Base-by-base conservation (phyloP, 1,140 invertebrate genomes). In the Nautilus pompilius region DNA sequence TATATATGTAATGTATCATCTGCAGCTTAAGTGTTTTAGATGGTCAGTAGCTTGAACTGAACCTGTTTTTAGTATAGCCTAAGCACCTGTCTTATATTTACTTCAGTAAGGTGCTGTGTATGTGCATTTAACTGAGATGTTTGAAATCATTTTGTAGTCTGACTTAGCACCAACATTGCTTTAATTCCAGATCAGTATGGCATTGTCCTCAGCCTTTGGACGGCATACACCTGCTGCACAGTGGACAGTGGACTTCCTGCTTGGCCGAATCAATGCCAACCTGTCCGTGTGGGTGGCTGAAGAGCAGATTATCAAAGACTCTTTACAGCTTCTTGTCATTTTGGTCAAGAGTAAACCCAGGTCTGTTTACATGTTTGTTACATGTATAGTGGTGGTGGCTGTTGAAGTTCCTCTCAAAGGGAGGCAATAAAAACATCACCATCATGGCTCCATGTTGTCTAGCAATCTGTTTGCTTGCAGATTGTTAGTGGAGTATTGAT, bases 211-310 rank as follows among this genome's bases (percentile, higher is more conserved):
- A 41, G 86, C 87, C 10, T 90, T 90, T 82, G 88, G 89, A 8
- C 80, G 82, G 26, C 85, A 88, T 63, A 86, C 86, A 30, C 84
- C 86, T 26, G 85, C 86, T 41, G 86, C 85, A 8, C 74, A 80
- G 22, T 89, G 88, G 87, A 84, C 84, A 2, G 73, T 88, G 20
- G 86, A 87, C 69, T 89, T 87, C 73, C 74, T 91, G 3, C 67
- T 91, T 13, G 84, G 86, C 20, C 88, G 88, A 76, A 80, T 90
- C 20, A 78, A 87, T 46, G 83, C 82, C 13, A 89, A 88, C 69
- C 76, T 91, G 1, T 81, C 83, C 36, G 73, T 82, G 1, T 89
- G 88, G 76, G 84, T 77, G 58, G 81, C 85, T 15, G 90, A 91
- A 71, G 79, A 84, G 2, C 70, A 74, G 1, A 71, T 90, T 28